These are phyloP conservation scores for Brachypterus glaber DNA, from an alignment of 2,888 invertebrate species.

Conservation along the genomic window DNA sequence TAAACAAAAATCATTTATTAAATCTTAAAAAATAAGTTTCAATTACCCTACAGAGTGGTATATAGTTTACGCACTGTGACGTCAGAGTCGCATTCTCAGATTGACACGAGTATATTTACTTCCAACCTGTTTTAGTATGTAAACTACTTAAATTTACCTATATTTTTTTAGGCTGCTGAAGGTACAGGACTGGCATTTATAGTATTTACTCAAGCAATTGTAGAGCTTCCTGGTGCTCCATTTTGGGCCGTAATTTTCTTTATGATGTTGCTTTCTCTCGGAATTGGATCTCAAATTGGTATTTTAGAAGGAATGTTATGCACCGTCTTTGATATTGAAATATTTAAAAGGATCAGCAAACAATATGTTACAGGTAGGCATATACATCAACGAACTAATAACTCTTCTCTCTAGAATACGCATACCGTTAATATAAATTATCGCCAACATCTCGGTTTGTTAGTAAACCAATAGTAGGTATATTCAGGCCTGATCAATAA, in stretches of 20 bases:
- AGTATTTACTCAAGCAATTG: conserved; percentile 94
- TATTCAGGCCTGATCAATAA: too few species aligned
- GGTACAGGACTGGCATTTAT: conserved; percentile 94
- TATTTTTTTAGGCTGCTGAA: conserved; percentile 70
- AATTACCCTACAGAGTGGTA: too few species aligned
- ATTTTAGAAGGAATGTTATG: conserved; percentile 94
- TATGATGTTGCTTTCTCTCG: conserved; percentile 87
- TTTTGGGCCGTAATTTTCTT: conserved; percentile 97
- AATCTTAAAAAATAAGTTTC: too few species aligned
- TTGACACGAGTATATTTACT: too few species aligned
- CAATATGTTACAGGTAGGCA: conserved; percentile 74
- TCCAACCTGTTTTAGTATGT: conserved; percentile 1
- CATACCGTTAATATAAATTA: too few species aligned
- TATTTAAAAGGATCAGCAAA: conserved; percentile 81
- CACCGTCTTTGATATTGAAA: conserved; percentile 87
- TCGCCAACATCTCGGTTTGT: too few species aligned
- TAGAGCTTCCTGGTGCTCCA: conserved; percentile 85
- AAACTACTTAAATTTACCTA: background rate
- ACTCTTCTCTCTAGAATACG: too few species aligned
- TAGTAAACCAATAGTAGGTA: too few species aligned
- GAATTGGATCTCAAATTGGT: conserved; percentile 92
- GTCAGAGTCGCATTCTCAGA: too few species aligned
- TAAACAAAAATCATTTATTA: too few species aligned
- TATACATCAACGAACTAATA: too few species aligned
- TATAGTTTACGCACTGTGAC: too few species aligned